phyloP scores from a whole-genome alignment of 2,113 vertebrate genomes.

The Corapipo altera region DNA sequence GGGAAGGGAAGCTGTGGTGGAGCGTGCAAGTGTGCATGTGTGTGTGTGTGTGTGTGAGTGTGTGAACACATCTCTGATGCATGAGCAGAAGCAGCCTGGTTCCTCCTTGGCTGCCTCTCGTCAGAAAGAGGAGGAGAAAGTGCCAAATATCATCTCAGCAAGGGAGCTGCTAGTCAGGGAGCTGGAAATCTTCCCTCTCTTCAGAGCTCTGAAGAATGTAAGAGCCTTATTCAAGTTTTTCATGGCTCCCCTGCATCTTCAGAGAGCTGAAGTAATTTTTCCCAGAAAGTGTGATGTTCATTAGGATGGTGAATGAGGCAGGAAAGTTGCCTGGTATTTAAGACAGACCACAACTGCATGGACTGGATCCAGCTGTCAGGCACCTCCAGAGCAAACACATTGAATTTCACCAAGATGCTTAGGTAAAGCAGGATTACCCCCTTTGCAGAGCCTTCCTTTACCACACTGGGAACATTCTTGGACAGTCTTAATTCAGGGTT shows the following conservation, averaged over 20 bases:
- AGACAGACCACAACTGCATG: not conserved
- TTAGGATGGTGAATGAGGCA: not conserved
- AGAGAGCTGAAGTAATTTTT: conserved; percentile 10
- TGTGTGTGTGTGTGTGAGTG: not conserved
- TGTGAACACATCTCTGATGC: not conserved
- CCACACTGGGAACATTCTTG: not conserved
- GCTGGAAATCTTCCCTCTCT: conserved; percentile 24
- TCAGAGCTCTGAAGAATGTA: not conserved
- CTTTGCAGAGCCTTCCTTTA: not conserved
- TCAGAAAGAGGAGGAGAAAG: conserved; percentile 9
- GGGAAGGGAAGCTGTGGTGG: not conserved
- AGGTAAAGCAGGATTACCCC: not conserved
- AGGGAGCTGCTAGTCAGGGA: conserved; percentile 15
- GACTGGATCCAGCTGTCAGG: not conserved
- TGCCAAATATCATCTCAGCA: conserved; percentile 38
- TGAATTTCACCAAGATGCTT: not conserved
- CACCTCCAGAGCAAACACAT: not conserved
- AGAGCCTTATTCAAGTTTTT: conserved; percentile 10
- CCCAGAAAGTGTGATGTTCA: not conserved
- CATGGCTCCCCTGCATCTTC: not conserved
- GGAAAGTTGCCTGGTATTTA: not conserved
- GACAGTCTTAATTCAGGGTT: not conserved
- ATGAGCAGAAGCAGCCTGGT: not conserved
- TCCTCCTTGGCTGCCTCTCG: not conserved
- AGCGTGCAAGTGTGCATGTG: not conserved